Conservation (phyloP, 2,797 vertebrate genomes). For the Forpus xanthops region DNA sequence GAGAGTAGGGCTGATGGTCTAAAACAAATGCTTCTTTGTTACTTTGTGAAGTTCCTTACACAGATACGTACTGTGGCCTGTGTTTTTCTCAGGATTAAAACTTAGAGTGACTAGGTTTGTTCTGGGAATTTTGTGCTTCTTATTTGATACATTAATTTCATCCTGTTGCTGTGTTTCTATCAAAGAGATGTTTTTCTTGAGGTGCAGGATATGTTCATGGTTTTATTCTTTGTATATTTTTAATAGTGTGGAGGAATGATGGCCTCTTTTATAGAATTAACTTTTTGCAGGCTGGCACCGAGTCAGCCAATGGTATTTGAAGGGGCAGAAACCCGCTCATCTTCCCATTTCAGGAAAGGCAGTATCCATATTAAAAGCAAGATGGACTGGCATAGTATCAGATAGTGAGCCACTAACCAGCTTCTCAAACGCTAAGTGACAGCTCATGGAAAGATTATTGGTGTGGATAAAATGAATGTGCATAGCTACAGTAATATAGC, state of each 20-base stretch:
- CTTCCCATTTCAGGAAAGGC: background rate
- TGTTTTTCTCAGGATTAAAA: slow-evolving; percentile 2
- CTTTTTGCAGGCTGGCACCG: background rate
- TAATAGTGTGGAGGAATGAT: background rate
- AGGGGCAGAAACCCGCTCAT: background rate
- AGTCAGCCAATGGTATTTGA: background rate
- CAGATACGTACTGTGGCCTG: background rate
- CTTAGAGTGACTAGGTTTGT: background rate
- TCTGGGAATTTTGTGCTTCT: background rate
- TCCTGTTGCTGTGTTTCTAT: background rate
- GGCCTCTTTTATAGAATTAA: background rate
- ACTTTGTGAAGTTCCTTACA: background rate
- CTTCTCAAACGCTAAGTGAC: background rate
- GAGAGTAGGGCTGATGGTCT: background rate
- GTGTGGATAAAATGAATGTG: background rate
- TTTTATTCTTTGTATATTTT: background rate
- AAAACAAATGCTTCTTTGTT: background rate
- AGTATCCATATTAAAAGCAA: background rate
- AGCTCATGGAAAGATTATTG: background rate
- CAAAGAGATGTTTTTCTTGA: background rate
- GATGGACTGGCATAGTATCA: background rate
- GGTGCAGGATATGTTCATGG: background rate
- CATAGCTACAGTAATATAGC: background rate
- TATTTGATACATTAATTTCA: background rate
- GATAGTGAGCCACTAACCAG: background rate